phyloP scores from a whole-genome alignment of 2,888 invertebrate genomes.

The Parochlus steinenii region DNA sequence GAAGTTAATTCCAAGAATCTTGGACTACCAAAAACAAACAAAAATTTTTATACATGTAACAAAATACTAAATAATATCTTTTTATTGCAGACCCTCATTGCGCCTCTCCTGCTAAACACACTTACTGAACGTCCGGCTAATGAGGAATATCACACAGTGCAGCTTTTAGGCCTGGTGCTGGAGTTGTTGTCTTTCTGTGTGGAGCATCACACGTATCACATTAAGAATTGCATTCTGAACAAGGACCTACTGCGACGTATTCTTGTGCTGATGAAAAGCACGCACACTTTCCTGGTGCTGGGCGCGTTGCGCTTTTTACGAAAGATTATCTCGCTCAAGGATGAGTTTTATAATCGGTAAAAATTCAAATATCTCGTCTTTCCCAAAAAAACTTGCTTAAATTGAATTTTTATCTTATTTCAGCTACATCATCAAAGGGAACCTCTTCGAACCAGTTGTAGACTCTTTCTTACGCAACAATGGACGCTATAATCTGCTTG shows the following conservation, averaged over 20 bases:
- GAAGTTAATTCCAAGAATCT: too few species aligned
- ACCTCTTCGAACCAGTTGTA: conserved; percentile 88
- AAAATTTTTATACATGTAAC: conserved; percentile 16
- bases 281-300: conserved; percentile 92
- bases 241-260: conserved; percentile 92
- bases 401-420: conserved; percentile 8
- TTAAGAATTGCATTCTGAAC: conserved; percentile 93
- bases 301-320: conserved; percentile 94
- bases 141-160: conserved; percentile 95
- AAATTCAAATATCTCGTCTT: conserved; percentile 6
- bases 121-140: conserved; percentile 73
- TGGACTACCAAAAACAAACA: conserved; percentile 16
- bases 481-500: conserved; percentile 94
- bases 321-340: conserved; percentile 91
- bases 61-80: conserved; percentile 11
- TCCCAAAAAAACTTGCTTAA: not conserved
- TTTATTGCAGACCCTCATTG: too few species aligned
- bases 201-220: conserved; percentile 97
- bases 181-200: conserved; percentile 96
- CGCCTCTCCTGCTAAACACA: conserved; percentile 88
- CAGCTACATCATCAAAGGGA: conserved; percentile 84
- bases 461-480: conserved; percentile 94
- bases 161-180: conserved; percentile 82
- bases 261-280: conserved; percentile 89
- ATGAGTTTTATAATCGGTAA: conserved; percentile 84